A percentile compares a stretch with the other conserved stretches of the same genome.
phyloP scores from a whole-genome alignment of 2,113 vertebrate species.

The Sorex araneus region DNA sequence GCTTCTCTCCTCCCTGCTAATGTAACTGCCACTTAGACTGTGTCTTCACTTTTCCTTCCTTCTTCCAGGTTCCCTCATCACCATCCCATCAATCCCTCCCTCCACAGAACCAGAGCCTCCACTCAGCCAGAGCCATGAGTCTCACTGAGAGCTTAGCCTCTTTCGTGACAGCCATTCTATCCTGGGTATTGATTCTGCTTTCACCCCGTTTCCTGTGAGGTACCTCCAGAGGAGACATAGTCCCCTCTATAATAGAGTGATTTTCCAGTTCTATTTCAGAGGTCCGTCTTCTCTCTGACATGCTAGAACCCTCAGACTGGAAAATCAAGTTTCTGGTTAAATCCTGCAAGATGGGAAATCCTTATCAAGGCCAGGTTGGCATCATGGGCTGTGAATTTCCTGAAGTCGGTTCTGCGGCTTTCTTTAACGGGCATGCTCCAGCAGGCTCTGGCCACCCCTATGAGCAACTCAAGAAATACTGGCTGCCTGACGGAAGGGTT shows the following conservation, averaged over 20 bases:
- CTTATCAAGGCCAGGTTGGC: neutral
- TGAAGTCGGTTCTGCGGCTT: conserved; percentile 43
- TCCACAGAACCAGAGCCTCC: accelerated
- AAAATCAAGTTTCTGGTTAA: conserved; percentile 63
- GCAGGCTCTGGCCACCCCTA: conserved; percentile 13
- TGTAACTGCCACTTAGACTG: neutral
- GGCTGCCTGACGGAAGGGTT: conserved; percentile 37
- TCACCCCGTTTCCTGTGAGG: neutral
- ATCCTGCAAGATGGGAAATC: conserved; percentile 31
- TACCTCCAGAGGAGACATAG: neutral
- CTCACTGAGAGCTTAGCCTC: neutral
- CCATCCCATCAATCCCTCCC: neutral
- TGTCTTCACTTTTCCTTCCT: neutral
- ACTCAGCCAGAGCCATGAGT: neutral
- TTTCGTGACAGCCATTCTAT: neutral
- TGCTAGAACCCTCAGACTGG: conserved; percentile 13
- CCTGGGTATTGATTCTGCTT: neutral
- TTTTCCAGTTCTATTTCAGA: conserved; percentile 31
- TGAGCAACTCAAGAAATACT: conserved; percentile 35
- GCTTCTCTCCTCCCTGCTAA: neutral
- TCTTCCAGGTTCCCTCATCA: too few species aligned
- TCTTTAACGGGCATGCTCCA: conserved; percentile 21
- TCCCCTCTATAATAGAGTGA: neutral
- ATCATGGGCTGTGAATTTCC: neutral
- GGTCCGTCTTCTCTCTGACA: neutral